Conservation (phyloP, 2,888 invertebrate genomes). For the Lamproptera curius region DNA sequence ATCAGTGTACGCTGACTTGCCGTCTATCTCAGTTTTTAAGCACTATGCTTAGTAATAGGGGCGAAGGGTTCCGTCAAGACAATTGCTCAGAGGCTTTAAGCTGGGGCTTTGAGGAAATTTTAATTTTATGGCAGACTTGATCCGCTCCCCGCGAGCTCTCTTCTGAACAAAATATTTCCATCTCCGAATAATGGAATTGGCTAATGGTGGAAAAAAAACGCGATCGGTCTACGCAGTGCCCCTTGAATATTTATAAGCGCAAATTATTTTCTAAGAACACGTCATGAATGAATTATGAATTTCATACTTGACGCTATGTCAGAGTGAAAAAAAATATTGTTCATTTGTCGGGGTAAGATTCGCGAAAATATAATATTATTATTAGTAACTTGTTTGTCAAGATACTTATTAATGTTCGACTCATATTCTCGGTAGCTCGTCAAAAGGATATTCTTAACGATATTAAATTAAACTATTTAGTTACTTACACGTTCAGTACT, state of each 20-base stretch:
- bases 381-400: no score
- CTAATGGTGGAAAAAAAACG: constrained; percentile 52
- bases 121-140: constrained; percentile 48
- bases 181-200: constrained; percentile 49
- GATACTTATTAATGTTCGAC: no score
- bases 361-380: no score
- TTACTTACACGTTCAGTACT: no score
- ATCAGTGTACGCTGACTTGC: no score
- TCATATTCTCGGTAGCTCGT: no score
- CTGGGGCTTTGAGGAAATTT: constrained; percentile 33
- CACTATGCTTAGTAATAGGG: background rate
- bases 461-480: no score
- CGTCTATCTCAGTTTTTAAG: no score
- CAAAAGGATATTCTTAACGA: no score
- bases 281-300: constrained; percentile 23
- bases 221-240: constrained; percentile 14
- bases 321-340: no score
- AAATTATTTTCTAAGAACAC: constrained; percentile 27
- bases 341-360: no score
- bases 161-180: constrained; percentile 29
- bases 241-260: constrained; percentile 24
- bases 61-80: background rate
- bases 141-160: constrained; percentile 23
- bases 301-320: no score
- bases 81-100: constrained; percentile 1